These are phyloP conservation scores for Leptinotarsa texana DNA, from an alignment of 1,140 invertebrate genomes.

Conservation along the genomic window DNA sequence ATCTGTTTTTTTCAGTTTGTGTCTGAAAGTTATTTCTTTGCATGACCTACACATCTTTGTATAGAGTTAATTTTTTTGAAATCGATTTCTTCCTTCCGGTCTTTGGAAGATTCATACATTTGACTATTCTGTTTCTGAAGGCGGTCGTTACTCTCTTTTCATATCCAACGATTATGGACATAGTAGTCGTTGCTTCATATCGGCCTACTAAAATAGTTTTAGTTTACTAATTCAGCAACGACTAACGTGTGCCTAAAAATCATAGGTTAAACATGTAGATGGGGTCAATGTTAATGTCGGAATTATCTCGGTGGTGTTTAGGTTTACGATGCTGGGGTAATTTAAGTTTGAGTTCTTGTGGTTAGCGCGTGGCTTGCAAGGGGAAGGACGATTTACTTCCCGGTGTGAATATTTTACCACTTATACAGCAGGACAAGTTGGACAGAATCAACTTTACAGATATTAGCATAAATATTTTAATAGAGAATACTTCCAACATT, in stretches of 20 bases:
- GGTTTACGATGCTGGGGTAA: conserved; percentile 3
- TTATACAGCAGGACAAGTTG: too few species aligned
- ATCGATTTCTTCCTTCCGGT: too few species aligned
- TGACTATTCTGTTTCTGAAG: conserved; percentile 21
- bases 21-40: too few species aligned
- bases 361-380: conserved; percentile 1
- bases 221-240: neutral
- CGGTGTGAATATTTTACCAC: too few species aligned
- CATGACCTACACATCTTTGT: too few species aligned
- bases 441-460: too few species aligned
- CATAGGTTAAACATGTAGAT: conserved; percentile 7
- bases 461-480: too few species aligned
- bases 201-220: neutral
- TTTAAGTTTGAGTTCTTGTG: conserved; percentile 13
- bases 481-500: too few species aligned
- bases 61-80: too few species aligned
- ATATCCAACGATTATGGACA: too few species aligned
- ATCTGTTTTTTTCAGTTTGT: too few species aligned
- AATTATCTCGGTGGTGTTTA: conserved; percentile 15
- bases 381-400: neutral
- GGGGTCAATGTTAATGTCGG: conserved; percentile 14
- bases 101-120: neutral
- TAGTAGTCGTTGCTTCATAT: too few species aligned
- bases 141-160: conserved; percentile 16
- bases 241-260: neutral